Evolutionary conservation across 2,797 vertebrate species (phyloP).

Genomic region (Chanos chanos): DNA sequence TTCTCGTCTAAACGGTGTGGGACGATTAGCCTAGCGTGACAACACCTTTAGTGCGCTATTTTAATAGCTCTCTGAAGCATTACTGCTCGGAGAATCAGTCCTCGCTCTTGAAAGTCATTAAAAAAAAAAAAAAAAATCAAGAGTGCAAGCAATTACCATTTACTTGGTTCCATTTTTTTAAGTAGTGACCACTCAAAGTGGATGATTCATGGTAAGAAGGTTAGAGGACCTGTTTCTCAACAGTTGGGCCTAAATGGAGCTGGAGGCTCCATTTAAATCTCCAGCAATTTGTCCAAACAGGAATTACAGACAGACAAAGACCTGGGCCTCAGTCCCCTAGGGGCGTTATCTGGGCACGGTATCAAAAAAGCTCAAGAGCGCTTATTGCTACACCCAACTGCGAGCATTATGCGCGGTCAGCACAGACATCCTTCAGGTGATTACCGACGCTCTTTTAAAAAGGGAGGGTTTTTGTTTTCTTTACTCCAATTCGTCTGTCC

Average conservation of each 20-base stretch:
- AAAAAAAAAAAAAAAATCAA: constrained; percentile 12
- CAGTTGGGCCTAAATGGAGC: constrained; percentile 10
- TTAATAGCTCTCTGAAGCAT: constrained; percentile 23
- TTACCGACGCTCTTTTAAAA: no score
- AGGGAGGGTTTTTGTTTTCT: neutral
- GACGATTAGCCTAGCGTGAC: constrained; percentile 33
- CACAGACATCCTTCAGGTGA: constrained; percentile 44
- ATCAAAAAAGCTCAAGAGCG: constrained; percentile 39
- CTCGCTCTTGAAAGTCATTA: neutral
- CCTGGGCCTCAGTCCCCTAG: constrained; percentile 16
- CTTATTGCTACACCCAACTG: constrained; percentile 23
- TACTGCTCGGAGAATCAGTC: constrained; percentile 1
- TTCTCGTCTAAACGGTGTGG: constrained; percentile 34
- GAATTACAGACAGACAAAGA: constrained; percentile 24
- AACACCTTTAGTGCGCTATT: constrained; percentile 11
- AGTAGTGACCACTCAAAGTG: constrained; percentile 27
- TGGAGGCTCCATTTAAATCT: constrained; percentile 26
- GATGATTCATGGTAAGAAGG: constrained; percentile 20
- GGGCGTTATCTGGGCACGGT: constrained; percentile 42
- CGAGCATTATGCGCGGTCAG: constrained; percentile 48
- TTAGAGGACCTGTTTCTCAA: neutral
- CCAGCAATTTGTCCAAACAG: constrained; percentile 22
- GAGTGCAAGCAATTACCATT: constrained; percentile 25
- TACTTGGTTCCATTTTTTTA: constrained; percentile 23
- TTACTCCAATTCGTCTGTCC: neutral